These are phyloP conservation scores for Temnothorax rugatulus DNA, from an alignment of 2,888 invertebrate genomes.

Conservation along the genomic window DNA sequence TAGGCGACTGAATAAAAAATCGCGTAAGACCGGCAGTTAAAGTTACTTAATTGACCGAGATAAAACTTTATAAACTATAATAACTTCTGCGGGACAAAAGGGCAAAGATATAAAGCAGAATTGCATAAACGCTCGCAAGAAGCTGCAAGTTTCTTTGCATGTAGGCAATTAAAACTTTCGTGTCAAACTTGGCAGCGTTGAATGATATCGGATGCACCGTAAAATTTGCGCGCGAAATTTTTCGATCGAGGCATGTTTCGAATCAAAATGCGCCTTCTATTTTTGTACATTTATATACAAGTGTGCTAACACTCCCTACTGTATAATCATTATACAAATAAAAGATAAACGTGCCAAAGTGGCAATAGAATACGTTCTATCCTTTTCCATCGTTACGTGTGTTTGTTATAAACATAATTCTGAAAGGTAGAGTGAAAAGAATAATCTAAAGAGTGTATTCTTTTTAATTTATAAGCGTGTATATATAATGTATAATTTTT, in stretches of 20 bases:
- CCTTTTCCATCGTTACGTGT: neutral
- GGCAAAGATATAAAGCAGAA: neutral
- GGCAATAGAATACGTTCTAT: neutral
- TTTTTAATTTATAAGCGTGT: neutral
- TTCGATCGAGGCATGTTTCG: neutral
- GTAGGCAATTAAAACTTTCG: neutral
- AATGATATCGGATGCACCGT: neutral
- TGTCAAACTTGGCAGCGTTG: neutral
- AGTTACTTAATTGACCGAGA: neutral
- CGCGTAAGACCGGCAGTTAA: neutral
- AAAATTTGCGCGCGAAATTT: neutral
- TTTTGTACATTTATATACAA: neutral
- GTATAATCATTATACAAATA: neutral
- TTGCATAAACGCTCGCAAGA: neutral
- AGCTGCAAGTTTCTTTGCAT: neutral
- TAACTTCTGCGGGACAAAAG: neutral
- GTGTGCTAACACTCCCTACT: neutral
- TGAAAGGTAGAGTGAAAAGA: neutral
- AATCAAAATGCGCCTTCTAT: neutral
- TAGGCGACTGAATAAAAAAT: slow-evolving; percentile 16
- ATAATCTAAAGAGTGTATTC: neutral
- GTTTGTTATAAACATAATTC: neutral
- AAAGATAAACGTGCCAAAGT: neutral
- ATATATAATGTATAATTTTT: neutral
- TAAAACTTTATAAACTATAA: slow-evolving; percentile 11